Conservation (phyloP, 2,113 vertebrate species). For the Scatophagus argus region DNA sequence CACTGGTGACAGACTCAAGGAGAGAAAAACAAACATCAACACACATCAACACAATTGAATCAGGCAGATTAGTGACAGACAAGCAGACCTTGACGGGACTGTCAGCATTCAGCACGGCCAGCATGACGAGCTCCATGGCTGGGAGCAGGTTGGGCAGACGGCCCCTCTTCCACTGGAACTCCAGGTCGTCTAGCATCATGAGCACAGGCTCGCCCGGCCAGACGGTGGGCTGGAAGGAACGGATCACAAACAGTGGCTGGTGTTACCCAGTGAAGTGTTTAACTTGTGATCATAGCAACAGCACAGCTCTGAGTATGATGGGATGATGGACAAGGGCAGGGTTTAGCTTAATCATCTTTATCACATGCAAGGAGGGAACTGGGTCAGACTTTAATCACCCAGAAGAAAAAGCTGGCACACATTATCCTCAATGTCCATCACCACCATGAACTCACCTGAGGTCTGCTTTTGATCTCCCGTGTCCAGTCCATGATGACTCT, state of each 20-base stretch:
- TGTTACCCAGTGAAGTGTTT: background rate
- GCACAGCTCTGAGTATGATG: background rate
- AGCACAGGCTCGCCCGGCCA: constrained; percentile 83
- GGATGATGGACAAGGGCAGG: constrained; percentile 24
- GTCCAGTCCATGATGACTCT: constrained; percentile 83
- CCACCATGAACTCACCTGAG: constrained; percentile 63
- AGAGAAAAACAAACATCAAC: background rate
- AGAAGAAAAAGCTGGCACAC: background rate
- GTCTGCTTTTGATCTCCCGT: constrained; percentile 64
- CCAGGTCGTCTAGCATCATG: constrained; percentile 85
- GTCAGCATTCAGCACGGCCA: constrained; percentile 74
- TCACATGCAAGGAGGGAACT: constrained; percentile 49
- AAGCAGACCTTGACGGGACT: constrained; percentile 73
- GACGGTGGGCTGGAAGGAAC: constrained; percentile 63
- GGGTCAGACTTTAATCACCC: constrained; percentile 65
- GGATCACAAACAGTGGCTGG: background rate
- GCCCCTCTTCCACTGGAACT: constrained; percentile 85
- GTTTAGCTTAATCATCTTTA: constrained; percentile 61
- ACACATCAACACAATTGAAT: background rate
- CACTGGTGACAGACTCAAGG: background rate
- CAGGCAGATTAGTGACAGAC: background rate
- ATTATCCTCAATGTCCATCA: background rate
- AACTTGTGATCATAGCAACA: constrained; percentile 8
- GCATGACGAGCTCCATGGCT: constrained; percentile 83
- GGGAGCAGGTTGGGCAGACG: constrained; percentile 79